These are phyloP conservation scores for Ormyrus thymus DNA, from an alignment of 2,888 invertebrate species.

Conservation along the genomic window DNA sequence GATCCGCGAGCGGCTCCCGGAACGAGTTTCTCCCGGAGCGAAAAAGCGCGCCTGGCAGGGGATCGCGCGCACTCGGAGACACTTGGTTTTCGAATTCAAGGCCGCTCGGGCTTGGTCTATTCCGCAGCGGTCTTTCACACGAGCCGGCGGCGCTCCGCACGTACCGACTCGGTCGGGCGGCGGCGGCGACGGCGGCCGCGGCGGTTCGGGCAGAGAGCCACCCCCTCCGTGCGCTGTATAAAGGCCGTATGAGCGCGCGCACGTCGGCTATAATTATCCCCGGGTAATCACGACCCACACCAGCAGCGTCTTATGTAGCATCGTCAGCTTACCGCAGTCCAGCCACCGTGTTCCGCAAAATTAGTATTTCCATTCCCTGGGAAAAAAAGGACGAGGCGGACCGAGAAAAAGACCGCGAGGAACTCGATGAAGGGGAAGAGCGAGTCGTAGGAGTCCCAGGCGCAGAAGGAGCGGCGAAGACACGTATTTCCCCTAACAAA, in stretches of 20 bases:
- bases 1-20: not conserved
- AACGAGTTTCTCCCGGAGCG: slow-evolving; percentile 4
- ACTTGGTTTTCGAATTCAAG: not conserved
- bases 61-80: slow-evolving; percentile 30
- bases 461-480: slow-evolving; percentile 14
- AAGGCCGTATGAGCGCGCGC: slow-evolving; percentile 10
- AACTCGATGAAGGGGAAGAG: slow-evolving; percentile 24
- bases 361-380: slow-evolving; percentile 74
- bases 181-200: slow-evolving; percentile 8
- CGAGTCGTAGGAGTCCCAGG: slow-evolving; percentile 21
- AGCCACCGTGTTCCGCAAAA: slow-evolving; percentile 75
- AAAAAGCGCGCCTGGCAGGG: not conserved
- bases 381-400: slow-evolving; percentile 60
- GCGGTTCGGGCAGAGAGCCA: slow-evolving; percentile 3
- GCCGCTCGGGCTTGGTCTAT: not conserved
- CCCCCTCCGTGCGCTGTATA: slow-evolving; percentile 58
- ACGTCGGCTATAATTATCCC: slow-evolving; percentile 73
- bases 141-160: slow-evolving; percentile 37
- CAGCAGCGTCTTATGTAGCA: slow-evolving; percentile 64
- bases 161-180: slow-evolving; percentile 2
- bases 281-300: slow-evolving; percentile 74
- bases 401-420: slow-evolving; percentile 13
- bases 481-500: slow-evolving; percentile 29
- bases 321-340: slow-evolving; percentile 72
- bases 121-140: slow-evolving; percentile 41